phyloP scores from a whole-genome alignment of 2,888 invertebrate genomes.

The Macrophya annulata region DNA sequence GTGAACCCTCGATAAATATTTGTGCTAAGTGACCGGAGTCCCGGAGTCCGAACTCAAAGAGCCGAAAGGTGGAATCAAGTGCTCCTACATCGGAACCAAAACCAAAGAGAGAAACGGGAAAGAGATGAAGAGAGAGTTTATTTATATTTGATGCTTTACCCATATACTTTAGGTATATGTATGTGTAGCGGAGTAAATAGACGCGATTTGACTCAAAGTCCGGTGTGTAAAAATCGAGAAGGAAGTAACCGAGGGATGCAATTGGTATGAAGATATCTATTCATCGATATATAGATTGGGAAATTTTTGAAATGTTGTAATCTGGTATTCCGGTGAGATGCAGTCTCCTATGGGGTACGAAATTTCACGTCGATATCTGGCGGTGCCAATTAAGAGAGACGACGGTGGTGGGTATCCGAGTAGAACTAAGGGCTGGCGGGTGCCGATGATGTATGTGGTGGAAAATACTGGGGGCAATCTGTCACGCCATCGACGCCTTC shows the following conservation, averaged over 20 bases:
- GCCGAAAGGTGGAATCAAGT: conserved; percentile 76
- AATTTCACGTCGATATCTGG: conserved; percentile 51
- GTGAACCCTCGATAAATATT: conserved; percentile 77
- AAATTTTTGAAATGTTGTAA: conserved; percentile 13
- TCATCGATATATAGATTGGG: not conserved
- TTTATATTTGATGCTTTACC: conserved; percentile 47
- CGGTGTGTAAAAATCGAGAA: conserved; percentile 51
- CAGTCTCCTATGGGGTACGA: conserved; percentile 12
- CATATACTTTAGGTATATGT: conserved; percentile 27
- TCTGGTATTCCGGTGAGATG: conserved; percentile 32
- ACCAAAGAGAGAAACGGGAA: conserved; percentile 17
- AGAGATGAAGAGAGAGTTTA: conserved; percentile 24
- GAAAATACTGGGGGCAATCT: conserved; percentile 78
- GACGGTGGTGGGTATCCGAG: conserved; percentile 72
- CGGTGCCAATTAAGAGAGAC: conserved; percentile 75
- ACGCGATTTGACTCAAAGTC: conserved; percentile 53
- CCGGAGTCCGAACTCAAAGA: conserved; percentile 74
- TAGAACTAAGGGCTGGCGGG: conserved; percentile 74
- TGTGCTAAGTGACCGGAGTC: conserved; percentile 76
- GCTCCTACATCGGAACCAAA: conserved; percentile 63
- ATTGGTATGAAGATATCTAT: conserved; percentile 37
- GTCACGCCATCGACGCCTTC: conserved; percentile 77
- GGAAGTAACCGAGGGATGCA: conserved; percentile 56
- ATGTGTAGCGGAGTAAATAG: conserved; percentile 49
- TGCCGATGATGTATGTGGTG: conserved; percentile 78